Conservation (phyloP, 1,140 invertebrate species). For the Asbolus verrucosus region DNA sequence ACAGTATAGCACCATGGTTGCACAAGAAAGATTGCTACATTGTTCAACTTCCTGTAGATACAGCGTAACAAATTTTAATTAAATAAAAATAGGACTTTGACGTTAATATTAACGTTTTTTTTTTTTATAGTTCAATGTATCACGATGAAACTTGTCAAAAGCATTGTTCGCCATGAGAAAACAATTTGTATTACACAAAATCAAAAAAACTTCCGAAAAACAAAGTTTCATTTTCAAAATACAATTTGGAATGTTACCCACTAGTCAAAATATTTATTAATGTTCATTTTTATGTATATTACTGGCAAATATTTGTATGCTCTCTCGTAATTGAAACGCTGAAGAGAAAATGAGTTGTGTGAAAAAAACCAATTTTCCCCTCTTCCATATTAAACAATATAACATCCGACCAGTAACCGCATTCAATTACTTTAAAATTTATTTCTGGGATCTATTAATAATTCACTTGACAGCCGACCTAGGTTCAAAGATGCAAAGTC, state of each 20-base stretch:
- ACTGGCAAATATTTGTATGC: neutral
- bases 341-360: neutral
- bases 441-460: neutral
- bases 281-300: neutral
- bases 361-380: neutral
- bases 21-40: too few species aligned
- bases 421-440: neutral
- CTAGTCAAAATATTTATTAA: too few species aligned
- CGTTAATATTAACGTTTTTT: neutral
- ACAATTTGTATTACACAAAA: too few species aligned
- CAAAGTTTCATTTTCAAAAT: too few species aligned
- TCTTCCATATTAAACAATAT: neutral
- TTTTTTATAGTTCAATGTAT: too few species aligned
- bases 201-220: too few species aligned
- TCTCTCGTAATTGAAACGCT: neutral
- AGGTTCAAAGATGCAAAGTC: neutral
- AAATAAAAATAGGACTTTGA: neutral
- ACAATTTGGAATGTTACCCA: too few species aligned
- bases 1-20: too few species aligned
- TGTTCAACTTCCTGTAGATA: neutral
- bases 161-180: too few species aligned
- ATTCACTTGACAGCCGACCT: neutral
- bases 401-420: neutral
- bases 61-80: neutral
- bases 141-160: too few species aligned